Percentiles rank a stretch among this genome's conserved stretches.
phyloP scores from a whole-genome alignment of 2,888 invertebrate genomes.

The Ichneumoninae sp. region DNA sequence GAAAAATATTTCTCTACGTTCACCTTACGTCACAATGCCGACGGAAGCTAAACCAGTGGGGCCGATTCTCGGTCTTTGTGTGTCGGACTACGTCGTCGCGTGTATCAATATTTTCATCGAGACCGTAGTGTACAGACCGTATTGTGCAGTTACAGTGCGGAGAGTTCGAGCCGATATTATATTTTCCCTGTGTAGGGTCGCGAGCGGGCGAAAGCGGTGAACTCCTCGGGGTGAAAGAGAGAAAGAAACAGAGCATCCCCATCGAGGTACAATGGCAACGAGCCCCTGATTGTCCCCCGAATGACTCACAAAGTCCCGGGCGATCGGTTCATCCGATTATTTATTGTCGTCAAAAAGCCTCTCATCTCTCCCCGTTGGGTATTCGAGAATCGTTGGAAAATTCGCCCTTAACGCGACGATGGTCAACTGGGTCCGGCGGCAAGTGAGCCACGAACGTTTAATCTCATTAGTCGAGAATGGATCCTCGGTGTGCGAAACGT shows the following conservation, averaged over 20 bases:
- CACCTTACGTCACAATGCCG: neutral
- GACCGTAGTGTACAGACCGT: conserved; percentile 3
- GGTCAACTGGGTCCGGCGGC: conserved; percentile 25
- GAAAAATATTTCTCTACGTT: conserved; percentile 12
- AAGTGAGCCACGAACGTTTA: conserved; percentile 49
- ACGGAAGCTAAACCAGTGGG: neutral
- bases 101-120: conserved; percentile 50
- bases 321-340: conserved; percentile 80
- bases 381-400: conserved; percentile 8
- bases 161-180: conserved; percentile 24
- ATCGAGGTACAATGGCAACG: conserved; percentile 66
- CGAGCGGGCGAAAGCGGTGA: conserved; percentile 66
- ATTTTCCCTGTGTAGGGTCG: conserved; percentile 44
- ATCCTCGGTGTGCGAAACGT: neutral
- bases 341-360: conserved; percentile 80
- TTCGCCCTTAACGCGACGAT: conserved; percentile 21
- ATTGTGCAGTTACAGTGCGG: neutral
- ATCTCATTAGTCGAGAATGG: conserved; percentile 59
- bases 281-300: conserved; percentile 73
- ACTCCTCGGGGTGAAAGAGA: conserved; percentile 28
- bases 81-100: conserved; percentile 19
- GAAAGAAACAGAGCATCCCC: neutral
- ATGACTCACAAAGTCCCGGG: conserved; percentile 78
- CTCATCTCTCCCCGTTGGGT: conserved; percentile 56
- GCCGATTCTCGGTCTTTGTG: conserved; percentile 20